phyloP scores from a whole-genome alignment of 2,888 invertebrate genomes.

The Trissoscelio sp. region DNA sequence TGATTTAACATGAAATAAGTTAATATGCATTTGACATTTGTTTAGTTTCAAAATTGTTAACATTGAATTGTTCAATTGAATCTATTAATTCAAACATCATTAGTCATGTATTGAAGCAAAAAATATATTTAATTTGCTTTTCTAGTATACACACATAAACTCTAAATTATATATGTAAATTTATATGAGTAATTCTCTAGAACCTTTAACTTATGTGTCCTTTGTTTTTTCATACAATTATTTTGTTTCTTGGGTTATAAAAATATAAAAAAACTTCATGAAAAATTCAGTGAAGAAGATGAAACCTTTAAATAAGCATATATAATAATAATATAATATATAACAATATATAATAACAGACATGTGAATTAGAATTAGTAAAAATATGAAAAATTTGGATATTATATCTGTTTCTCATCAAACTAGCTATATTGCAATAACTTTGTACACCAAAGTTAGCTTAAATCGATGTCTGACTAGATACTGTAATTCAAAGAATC shows the following conservation, averaged over 20 bases:
- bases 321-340: not conserved
- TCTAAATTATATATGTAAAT: not conserved
- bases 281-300: too few species aligned
- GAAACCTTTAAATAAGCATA: too few species aligned
- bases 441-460: conserved; percentile 38
- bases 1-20: conserved; percentile 23
- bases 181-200: too few species aligned
- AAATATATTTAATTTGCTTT: too few species aligned
- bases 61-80: too few species aligned
- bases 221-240: too few species aligned
- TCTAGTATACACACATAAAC: too few species aligned
- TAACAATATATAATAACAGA: too few species aligned
- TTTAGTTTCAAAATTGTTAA: not conserved
- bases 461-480: conserved; percentile 27
- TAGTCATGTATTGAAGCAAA: not conserved
- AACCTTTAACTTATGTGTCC: too few species aligned
- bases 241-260: too few species aligned
- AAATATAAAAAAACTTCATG: too few species aligned
- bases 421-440: conserved; percentile 42
- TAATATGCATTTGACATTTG: conserved; percentile 10
- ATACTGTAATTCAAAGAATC: conserved; percentile 29
- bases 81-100: not conserved
- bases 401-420: conserved; percentile 11
- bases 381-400: conserved; percentile 1
- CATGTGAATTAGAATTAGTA: not conserved